Evolutionary conservation across 2,797 vertebrate genomes (phyloP), one percentile per base, ranked within the genome.

Genomic region (Pachyuromys duprasi): DNA sequence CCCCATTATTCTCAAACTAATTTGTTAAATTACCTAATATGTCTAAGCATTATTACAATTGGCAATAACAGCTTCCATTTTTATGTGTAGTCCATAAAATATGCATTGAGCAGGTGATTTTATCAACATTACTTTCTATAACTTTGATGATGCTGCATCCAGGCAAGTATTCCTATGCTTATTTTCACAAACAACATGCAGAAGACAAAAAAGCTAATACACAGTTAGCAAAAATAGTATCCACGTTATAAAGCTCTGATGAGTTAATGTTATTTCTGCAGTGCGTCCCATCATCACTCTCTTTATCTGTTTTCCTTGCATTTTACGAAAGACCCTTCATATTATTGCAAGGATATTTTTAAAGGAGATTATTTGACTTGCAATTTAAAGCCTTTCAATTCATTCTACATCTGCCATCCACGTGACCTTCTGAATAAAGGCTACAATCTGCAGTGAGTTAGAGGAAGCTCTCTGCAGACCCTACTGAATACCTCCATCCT

Each of bases 111-210:
- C 26, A 83, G 72, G 72, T 57, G 36, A 53, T 70, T 95, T 89
- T 92, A 62, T 33, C 69, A 88, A 14, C 5, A 76, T 45, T 92
- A 69, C 62, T 69, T 91, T 93, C n/a, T 67, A 20, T 86, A 84
- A 82, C 57, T 57, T 75, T 79, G 63, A 39, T 45, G 75, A 20
- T 31, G 7, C 17, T 55, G 7, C 8, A 31, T 74, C 20, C 72
- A 88, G 33, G 5, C 45, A 90, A 33, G 5, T 60, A 33, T 69
- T 90, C 57, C 6, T 53, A 17, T 94, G 7, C 72, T 42, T 49
- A 8, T 42, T 72, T 95, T 79, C 92, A 74, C 20, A 82, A 86
- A 86, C 80, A 80, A 93, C 31, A 12, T 36, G 31, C 26, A 89
- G 11, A 65, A 75, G 42, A 83, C 11, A 84, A 49, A 90, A 62